Evolutionary conservation across 2,888 invertebrate genomes (phyloP).

Genomic region (Orgyia antiqua): DNA sequence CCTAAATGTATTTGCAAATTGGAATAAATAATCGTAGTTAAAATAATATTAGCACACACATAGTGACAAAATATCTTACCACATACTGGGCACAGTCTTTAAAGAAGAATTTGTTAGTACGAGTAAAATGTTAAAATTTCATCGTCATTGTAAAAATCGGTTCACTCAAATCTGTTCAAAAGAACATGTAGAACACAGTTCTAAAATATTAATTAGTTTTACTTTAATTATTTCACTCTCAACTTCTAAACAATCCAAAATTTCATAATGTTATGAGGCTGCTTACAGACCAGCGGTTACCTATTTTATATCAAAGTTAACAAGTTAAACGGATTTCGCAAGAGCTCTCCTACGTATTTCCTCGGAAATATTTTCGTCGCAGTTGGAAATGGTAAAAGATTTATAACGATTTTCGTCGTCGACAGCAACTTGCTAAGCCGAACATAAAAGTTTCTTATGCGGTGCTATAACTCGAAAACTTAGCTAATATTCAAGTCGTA

Average conservation of each 20-base stretch:
- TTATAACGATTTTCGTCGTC: slow-evolving; percentile 50
- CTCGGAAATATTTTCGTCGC: slow-evolving; percentile 36
- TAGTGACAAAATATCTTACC: too few relatives aligned
- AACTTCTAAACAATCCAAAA: slow-evolving; percentile 11
- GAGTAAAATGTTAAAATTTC: too few relatives aligned
- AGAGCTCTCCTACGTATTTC: slow-evolving; percentile 27
- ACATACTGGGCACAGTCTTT: too few relatives aligned
- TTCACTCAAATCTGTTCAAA: too few relatives aligned
- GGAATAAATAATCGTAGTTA: too few relatives aligned
- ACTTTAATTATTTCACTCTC: too few relatives aligned
- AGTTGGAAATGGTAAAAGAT: slow-evolving; percentile 45
- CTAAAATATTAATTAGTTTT: too few relatives aligned
- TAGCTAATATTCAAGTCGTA: slow-evolving; percentile 51
- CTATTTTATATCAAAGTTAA: slow-evolving; percentile 34
- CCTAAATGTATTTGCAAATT: too few relatives aligned
- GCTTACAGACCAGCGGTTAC: slow-evolving; percentile 24
- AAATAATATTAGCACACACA: too few relatives aligned
- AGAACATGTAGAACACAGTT: too few relatives aligned
- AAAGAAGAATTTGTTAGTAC: too few relatives aligned
- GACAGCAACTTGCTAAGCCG: slow-evolving; percentile 41
- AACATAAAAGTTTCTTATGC: slow-evolving; percentile 43
- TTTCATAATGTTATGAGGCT: slow-evolving; percentile 20
- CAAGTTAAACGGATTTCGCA: slow-evolving; percentile 34
- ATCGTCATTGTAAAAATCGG: too few relatives aligned
- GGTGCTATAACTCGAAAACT: slow-evolving; percentile 48